These are phyloP conservation scores for Drosophila mercatorum DNA, from an alignment of 2,888 invertebrate species.

Conservation along the genomic window DNA sequence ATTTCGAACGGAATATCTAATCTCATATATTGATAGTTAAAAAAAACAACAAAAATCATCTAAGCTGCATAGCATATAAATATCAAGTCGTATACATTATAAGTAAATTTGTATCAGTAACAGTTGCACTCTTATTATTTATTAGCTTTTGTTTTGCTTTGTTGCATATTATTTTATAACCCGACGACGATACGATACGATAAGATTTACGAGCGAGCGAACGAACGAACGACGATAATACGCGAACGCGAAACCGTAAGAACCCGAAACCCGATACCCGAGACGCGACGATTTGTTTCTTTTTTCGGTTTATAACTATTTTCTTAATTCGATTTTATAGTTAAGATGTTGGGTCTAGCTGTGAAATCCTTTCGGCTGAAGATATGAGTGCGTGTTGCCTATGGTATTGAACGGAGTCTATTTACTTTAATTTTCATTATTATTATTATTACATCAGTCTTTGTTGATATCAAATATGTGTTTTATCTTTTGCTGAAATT, in stretches of 20 bases:
- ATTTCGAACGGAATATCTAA: conserved; percentile 62
- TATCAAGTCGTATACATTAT: conserved; percentile 63
- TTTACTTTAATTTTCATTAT: conserved; percentile 1
- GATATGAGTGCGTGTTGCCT: conserved; percentile 34
- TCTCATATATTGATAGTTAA: conserved; percentile 46
- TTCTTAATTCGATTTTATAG: conserved; percentile 14
- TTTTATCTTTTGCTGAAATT: conserved; percentile 33
- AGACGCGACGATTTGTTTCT: conserved; percentile 74
- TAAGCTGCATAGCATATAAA: conserved; percentile 53
- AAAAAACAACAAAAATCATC: conserved; percentile 49
- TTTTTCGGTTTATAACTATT: conserved; percentile 20
- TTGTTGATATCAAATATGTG: conserved; percentile 56
- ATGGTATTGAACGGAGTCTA: conserved; percentile 63
- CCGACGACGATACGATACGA: conserved; percentile 65
- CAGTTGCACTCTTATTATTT: conserved; percentile 73
- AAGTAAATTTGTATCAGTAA: conserved; percentile 76
- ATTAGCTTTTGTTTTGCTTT: conserved; percentile 42
- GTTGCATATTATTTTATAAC: conserved; percentile 35
- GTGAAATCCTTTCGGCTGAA: conserved; percentile 35
- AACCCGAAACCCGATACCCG: conserved; percentile 81
- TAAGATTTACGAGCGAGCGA: conserved; percentile 57
- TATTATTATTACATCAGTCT: conserved; percentile 62
- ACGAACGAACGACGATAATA: conserved; percentile 82
- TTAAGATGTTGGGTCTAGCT: conserved; percentile 52
- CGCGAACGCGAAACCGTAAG: conserved; percentile 83